Evolutionary conservation across 1,140 invertebrate species (phyloP).

Genomic region (Eufriesea mexicana): DNA sequence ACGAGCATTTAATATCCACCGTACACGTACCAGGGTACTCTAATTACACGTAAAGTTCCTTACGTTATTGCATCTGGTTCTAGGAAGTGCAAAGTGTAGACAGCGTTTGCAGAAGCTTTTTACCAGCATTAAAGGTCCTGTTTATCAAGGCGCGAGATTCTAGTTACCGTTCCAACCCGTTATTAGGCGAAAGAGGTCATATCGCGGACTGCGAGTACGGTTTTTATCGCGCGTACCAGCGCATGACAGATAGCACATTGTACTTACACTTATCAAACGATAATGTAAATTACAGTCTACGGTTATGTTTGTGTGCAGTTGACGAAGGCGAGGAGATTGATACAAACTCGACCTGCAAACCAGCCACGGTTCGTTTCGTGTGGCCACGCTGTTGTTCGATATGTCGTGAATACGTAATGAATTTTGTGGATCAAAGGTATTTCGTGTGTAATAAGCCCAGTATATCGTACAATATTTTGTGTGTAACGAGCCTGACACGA

Average conservation of each 20-base stretch:
- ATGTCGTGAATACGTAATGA: not conserved
- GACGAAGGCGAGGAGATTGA: slow-evolving; percentile 15
- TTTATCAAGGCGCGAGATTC: not conserved
- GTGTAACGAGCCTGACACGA: no score
- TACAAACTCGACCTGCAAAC: not conserved
- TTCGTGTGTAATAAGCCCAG: no score
- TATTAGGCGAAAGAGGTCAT: not conserved
- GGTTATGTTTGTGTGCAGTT: not conserved
- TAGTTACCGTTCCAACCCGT: not conserved
- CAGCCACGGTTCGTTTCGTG: not conserved
- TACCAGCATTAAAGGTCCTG: not conserved
- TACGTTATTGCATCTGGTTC: not conserved
- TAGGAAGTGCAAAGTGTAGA: not conserved
- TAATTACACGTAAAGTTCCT: not conserved
- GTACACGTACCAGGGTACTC: no score
- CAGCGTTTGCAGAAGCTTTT: not conserved
- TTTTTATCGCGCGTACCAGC: slow-evolving; percentile 3
- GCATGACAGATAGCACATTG: not conserved
- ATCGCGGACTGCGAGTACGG: not conserved
- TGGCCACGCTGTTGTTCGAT: not conserved
- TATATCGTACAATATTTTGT: no score
- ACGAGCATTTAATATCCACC: no score
- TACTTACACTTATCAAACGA: slow-evolving; percentile 48
- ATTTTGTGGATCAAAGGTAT: not conserved
- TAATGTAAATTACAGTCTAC: slow-evolving; percentile 27